Evolutionary conservation across 2,113 vertebrate species (phyloP), one percentile per base, ranked within the genome.

Genomic region (Gymnocephalus cernua): DNA sequence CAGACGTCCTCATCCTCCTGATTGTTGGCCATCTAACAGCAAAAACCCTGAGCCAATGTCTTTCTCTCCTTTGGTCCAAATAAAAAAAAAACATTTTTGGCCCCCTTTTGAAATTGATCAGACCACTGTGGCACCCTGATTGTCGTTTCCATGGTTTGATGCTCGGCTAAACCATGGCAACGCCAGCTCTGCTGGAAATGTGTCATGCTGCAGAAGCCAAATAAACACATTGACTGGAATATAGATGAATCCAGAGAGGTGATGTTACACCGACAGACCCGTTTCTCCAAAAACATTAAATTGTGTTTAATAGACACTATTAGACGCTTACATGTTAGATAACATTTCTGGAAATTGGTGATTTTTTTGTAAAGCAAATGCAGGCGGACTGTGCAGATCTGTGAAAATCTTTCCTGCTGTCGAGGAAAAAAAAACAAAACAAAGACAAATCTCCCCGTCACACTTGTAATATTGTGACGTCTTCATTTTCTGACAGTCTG

Each of bases 71-170:
- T 74, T 53, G 62, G 69, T 89, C 78, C 10, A 41, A 41, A 41
- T 41, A 72, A 16, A 65, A 80, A 72, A 16, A 65, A 80, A 78
- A 86, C 84, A 84, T 83, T 48, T 61, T 85, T 56, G 45, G 51
- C 71, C 79, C 45, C 45, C 38, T 84, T 41, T 50, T 83, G 78
- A 91, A 85, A 91, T 88, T 29, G 71, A 87, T 90, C 78, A 45
- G 78, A 18, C 74, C 56, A 3, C 58, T 1, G 16, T 23, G 77
- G 73, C 77, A 78, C 57, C 19, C 77, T 85, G 83, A 85, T 73
- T 68, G 64, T 78, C 41, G 91, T 92, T 87, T 90, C 89, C 84
- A 88, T 84, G 91, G 88, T 87, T 82, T 76, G 87, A 61, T 63
- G 80, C 85, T 70, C 72, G 19, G 69, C 44, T 88, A 59, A 84